Conservation (phyloP, 2,113 vertebrate species). For the Platysternon megacephalum region DNA sequence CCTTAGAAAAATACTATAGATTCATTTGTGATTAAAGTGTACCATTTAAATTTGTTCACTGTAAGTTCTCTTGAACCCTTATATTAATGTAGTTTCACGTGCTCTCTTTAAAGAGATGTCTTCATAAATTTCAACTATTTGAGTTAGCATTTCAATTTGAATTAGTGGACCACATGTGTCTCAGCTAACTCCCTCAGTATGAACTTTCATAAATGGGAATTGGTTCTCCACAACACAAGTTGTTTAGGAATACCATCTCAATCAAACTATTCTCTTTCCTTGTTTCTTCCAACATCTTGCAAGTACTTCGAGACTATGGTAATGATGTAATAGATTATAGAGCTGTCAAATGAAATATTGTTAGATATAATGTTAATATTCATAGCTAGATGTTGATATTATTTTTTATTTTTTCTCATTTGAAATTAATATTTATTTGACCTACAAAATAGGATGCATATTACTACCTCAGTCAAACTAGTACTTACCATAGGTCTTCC, state of each 20-base stretch:
- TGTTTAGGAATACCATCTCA: neutral
- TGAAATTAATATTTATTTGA: neutral
- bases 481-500: neutral
- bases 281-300: neutral
- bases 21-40: neutral
- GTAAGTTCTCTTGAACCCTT: neutral
- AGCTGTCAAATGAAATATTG: neutral
- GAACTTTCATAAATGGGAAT: neutral
- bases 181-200: neutral
- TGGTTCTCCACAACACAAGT: neutral
- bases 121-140: neutral
- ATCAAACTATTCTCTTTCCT: neutral
- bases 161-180: neutral
- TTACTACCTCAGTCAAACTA: neutral
- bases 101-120: neutral
- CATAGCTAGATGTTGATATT: neutral
- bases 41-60: neutral
- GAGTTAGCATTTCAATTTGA: neutral
- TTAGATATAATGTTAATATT: slow-evolving; percentile 3
- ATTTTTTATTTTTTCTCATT: neutral
- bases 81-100: neutral
- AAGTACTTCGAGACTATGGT: neutral
- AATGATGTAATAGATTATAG: neutral
- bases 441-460: neutral
- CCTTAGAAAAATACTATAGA: neutral